Percentiles rank a stretch among this genome's conserved stretches.
Conservation (phyloP, 2,888 invertebrate species). For the Oxycera nigricornis region DNA sequence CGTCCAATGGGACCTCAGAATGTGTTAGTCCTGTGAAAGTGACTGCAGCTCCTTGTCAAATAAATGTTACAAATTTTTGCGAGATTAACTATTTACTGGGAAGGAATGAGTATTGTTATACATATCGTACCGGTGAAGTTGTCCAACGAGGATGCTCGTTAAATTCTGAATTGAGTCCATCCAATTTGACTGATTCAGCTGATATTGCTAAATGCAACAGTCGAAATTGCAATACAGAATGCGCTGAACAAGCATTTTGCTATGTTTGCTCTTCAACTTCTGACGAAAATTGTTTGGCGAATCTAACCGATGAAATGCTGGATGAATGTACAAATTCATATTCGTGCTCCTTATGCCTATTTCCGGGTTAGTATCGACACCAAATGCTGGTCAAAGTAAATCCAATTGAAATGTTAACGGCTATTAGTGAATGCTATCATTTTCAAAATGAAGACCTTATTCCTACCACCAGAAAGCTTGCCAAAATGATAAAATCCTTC, state of each 20-base stretch:
- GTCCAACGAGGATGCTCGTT: conserved; percentile 15
- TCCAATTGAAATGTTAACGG: too few species aligned
- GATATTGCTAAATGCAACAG: background rate
- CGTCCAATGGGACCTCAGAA: conserved; percentile 3
- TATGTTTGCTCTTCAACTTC: conserved; percentile 33
- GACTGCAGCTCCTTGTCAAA: background rate
- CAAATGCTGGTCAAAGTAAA: too few species aligned
- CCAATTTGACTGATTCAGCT: background rate
- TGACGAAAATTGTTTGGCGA: conserved; percentile 45
- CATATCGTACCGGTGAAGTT: conserved; percentile 7
- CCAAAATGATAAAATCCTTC: too few species aligned
- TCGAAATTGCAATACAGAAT: background rate
- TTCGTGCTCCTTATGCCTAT: too few species aligned
- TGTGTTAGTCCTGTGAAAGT: background rate
- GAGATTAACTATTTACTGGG: background rate
- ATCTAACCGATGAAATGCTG: background rate
- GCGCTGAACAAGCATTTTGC: background rate
- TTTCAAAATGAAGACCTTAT: too few species aligned
- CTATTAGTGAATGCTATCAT: too few species aligned
- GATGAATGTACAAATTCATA: too few species aligned
- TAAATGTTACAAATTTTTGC: background rate
- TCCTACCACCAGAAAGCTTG: too few species aligned
- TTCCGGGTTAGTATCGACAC: too few species aligned
- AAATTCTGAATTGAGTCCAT: too few species aligned
- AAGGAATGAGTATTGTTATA: conserved; percentile 7